phyloP scores from a whole-genome alignment of 2,113 vertebrate species.

The Rhombomys opimus region DNA sequence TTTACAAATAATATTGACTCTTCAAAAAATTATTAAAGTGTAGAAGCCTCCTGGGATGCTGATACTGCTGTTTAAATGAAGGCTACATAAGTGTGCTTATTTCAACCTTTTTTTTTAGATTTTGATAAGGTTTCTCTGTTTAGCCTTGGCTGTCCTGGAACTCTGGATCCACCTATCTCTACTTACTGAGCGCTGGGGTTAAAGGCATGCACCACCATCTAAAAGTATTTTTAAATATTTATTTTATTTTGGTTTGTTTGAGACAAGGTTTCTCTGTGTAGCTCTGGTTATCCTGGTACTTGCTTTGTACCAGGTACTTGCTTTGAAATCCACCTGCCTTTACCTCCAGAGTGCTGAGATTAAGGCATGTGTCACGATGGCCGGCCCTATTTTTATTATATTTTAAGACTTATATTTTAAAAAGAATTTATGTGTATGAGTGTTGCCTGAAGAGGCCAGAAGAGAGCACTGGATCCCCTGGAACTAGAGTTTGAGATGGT shows the following conservation, averaged over 20 bases:
- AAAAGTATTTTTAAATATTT: not conserved
- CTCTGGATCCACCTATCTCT: not conserved
- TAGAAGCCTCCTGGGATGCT: not conserved
- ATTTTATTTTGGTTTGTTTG: not conserved
- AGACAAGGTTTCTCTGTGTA: too few species aligned
- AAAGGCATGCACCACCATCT: not conserved
- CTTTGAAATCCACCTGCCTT: too few species aligned
- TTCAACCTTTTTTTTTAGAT: slow-evolving; percentile 2
- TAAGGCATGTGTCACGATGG: too few species aligned
- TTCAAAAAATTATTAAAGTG: not conserved
- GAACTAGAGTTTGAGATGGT: not conserved
- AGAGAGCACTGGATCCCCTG: too few species aligned
- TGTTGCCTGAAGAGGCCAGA: not conserved
- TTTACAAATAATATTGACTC: slow-evolving; percentile 11
- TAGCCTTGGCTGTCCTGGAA: not conserved
- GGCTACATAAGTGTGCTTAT: not conserved
- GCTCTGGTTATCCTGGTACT: too few species aligned
- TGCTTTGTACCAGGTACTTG: too few species aligned
- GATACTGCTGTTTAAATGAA: not conserved
- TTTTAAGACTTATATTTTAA: not conserved
- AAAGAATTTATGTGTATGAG: not conserved
- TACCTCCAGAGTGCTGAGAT: too few species aligned
- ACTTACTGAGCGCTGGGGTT: not conserved
- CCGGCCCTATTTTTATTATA: not conserved
- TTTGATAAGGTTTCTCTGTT: not conserved